These are phyloP conservation scores for Dimorphilus gyrociliatus DNA, from an alignment of 2,888 invertebrate species.

Conservation along the genomic window DNA sequence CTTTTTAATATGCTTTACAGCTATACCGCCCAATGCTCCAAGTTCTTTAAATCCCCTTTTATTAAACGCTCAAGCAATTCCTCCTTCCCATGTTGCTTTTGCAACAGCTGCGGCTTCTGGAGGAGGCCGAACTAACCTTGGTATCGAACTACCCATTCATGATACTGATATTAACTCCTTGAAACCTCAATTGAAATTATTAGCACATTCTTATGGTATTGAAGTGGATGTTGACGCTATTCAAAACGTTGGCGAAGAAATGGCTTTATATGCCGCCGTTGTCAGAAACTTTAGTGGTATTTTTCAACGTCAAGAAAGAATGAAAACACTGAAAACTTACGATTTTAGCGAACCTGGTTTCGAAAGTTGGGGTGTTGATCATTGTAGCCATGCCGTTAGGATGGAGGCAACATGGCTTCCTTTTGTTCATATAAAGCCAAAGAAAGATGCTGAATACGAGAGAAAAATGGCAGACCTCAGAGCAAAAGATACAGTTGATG, in stretches of 20 bases:
- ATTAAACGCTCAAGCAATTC: constrained; percentile 13
- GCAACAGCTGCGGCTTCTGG: constrained; percentile 27
- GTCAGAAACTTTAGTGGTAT: constrained; percentile 26
- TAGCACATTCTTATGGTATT: constrained; percentile 28
- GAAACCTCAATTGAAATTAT: constrained; percentile 23
- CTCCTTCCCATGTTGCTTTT: constrained; percentile 19
- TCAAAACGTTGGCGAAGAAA: constrained; percentile 29
- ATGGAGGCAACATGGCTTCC: constrained; percentile 32
- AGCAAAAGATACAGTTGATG: constrained; percentile 24
- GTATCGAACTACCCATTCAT: constrained; percentile 26
- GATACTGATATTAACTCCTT: constrained; percentile 22
- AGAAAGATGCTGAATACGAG: constrained; percentile 22
- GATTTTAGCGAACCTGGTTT: constrained; percentile 25
- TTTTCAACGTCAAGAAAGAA: constrained; percentile 30
- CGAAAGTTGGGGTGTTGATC: constrained; percentile 29
- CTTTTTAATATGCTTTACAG: no score
- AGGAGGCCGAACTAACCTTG: no score
- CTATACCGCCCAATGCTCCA: constrained; percentile 18
- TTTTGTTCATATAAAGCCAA: constrained; percentile 22
- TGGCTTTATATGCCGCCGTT: constrained; percentile 34
- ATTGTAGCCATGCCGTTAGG: constrained; percentile 22
- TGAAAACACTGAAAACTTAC: constrained; percentile 30
- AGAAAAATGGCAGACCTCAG: constrained; percentile 25
- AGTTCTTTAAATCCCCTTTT: constrained; percentile 8
- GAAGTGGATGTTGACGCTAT: constrained; percentile 23